phyloP scores from a whole-genome alignment of 2,888 invertebrate species.

The Harpalus rufipes region DNA sequence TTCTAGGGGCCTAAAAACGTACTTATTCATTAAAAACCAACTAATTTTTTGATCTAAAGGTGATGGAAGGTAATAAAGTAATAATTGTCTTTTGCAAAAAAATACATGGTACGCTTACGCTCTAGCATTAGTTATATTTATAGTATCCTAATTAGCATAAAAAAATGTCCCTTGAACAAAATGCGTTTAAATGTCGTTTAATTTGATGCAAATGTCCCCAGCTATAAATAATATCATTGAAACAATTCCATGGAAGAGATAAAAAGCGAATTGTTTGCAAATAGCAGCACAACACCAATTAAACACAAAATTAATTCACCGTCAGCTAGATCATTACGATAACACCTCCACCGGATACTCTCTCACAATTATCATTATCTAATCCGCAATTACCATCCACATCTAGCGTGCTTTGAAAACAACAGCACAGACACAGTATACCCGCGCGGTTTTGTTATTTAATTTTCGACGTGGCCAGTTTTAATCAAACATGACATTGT shows the following conservation, averaged over 20 bases:
- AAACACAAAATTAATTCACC: conserved; percentile 48
- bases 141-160: not conserved
- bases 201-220: not conserved
- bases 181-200: not conserved
- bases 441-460: conserved; percentile 34
- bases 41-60: too few relatives aligned
- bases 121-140: too few relatives aligned
- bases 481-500: conserved; percentile 20
- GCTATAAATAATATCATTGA: conserved; percentile 10
- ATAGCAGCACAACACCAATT: conserved; percentile 47
- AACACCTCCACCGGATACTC: conserved; percentile 24
- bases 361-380: conserved; percentile 44
- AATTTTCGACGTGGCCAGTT: conserved; percentile 25
- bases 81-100: too few relatives aligned
- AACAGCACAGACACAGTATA: not conserved
- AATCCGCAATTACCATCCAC: conserved; percentile 41
- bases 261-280: conserved; percentile 39
- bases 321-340: conserved; percentile 14
- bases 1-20: too few relatives aligned
- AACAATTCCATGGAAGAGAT: conserved; percentile 4
- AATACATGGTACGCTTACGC: too few relatives aligned
- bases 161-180: not conserved
- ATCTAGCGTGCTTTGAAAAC: conserved; percentile 35
- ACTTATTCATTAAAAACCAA: too few relatives aligned
- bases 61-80: too few relatives aligned